Base-by-base conservation (phyloP, 2,797 vertebrate genomes). In the Labroides dimidiatus region DNA sequence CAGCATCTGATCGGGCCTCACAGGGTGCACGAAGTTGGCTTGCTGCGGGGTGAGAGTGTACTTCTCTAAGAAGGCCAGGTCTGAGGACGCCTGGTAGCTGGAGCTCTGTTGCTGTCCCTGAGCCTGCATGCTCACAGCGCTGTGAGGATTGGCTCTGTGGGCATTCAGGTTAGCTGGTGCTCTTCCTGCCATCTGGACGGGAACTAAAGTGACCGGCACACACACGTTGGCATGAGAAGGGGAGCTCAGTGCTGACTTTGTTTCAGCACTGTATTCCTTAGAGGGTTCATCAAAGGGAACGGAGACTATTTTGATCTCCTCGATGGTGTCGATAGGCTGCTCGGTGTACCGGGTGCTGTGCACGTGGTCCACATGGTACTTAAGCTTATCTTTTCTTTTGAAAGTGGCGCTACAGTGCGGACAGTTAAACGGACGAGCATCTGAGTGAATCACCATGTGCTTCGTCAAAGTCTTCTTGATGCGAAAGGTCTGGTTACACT, bases 401-500 rank as follows among this genome's bases (percentile, higher is more conserved):
- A 99, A 99, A 2, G 96, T 96, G 76, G 98, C 96, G 42, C 94
- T 97, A 88, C 98, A 99, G 85, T 97, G 96, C 4, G 96, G 95
- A 80, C 98, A 99, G 93, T 96, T 98, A 77, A 99, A 99, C 60
- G 98, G 98, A 17, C 98, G 96, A 27, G 95, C 96, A 37, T 99
- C 98, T 11, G 97, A 99, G 90, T 99, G 98, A 82, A 97, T 99
- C 84, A 99, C 98, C 94, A 99, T 95, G 92, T 99, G 98, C 86
- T 99, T 99, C 0, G 96, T 99, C 91, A 99, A 84, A 0, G 98
- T 99, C 91, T 99, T 99, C 95, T 99, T 99, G 87, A 99, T 99
- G 73, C 98, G 94, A 79, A 99, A 99, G 9, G 96, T 96, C 78
- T 99, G 98, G 81, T 95, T 96, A 86, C 98, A 99, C 84, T 97